Percentiles rank a stretch among this genome's conserved stretches.
Evolutionary conservation across 1,140 invertebrate genomes (phyloP).

Genomic region (Atta cephalotes): DNA sequence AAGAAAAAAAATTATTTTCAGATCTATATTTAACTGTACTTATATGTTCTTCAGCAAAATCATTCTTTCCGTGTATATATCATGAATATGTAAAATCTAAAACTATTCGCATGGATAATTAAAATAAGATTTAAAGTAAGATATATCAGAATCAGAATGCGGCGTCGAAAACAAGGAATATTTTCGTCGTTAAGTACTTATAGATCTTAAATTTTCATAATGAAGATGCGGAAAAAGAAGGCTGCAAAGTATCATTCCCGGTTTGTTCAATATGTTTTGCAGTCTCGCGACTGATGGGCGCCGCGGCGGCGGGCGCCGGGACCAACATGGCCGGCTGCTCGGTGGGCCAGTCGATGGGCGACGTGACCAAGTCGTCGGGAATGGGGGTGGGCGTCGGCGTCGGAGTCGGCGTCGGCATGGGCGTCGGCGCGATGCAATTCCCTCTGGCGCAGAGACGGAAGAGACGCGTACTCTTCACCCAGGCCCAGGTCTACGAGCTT

Average conservation of each 20-base stretch:
- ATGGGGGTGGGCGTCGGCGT: constrained; percentile 88
- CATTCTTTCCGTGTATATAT: neutral
- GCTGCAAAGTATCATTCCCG: constrained; percentile 10
- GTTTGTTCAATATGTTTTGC: constrained; percentile 85
- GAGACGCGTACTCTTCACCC: constrained; percentile 98
- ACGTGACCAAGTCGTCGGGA: constrained; percentile 90
- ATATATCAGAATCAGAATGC: neutral
- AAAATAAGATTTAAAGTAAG: neutral
- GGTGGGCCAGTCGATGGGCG: constrained; percentile 93
- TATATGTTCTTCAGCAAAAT: no score
- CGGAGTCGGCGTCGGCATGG: constrained; percentile 91
- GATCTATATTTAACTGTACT: no score
- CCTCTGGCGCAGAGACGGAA: constrained; percentile 96
- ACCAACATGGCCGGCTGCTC: constrained; percentile 88
- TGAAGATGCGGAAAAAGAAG: neutral
- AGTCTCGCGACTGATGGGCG: constrained; percentile 96
- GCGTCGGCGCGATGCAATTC: constrained; percentile 96
- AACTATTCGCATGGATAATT: neutral
- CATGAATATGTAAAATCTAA: neutral
- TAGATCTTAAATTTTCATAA: neutral
- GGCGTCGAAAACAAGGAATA: no score
- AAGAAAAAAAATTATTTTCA: no score
- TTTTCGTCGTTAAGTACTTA: no score
- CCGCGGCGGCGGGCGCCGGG: constrained; percentile 90
- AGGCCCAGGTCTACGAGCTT: constrained; percentile 99